These are phyloP conservation scores for Daubentonia madagascariensis DNA, from an alignment of 2,113 vertebrate genomes.

Conservation along the genomic window DNA sequence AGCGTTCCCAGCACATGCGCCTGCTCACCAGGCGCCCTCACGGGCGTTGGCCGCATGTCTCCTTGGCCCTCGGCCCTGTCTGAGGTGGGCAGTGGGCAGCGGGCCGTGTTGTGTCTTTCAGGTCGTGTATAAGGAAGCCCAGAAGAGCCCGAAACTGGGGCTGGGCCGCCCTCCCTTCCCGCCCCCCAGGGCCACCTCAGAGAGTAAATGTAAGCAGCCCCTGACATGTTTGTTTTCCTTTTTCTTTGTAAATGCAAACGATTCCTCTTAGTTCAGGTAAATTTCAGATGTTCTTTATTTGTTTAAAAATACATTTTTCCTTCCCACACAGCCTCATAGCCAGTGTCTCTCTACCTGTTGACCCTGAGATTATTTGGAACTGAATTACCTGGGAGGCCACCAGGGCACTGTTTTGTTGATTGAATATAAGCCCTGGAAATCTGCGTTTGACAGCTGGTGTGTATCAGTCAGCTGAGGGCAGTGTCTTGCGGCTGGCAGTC, in stretches of 20 bases:
- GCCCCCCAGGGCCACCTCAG: slow-evolving; percentile 80
- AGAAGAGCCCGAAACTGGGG: slow-evolving; percentile 83
- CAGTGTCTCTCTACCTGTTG: accelerated
- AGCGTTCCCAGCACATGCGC: background rate
- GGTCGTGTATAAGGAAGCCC: slow-evolving; percentile 94
- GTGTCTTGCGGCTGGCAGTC: accelerated
- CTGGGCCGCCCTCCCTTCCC: slow-evolving; percentile 85
- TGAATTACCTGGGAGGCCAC: background rate
- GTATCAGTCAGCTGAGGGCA: accelerated
- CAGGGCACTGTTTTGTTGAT: background rate
- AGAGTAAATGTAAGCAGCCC: slow-evolving; percentile 92
- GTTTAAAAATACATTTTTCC: too few species aligned
- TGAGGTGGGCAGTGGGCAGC: background rate
- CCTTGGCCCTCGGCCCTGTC: background rate
- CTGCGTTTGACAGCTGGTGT: accelerated
- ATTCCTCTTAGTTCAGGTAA: background rate
- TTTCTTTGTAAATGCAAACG: background rate
- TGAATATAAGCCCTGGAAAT: too few species aligned
- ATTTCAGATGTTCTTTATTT: background rate
- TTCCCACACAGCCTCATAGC: accelerated
- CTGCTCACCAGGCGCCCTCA: background rate
- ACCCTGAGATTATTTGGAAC: background rate
- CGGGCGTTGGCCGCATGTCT: background rate
- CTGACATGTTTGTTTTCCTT: accelerated
- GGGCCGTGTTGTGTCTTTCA: slow-evolving; percentile 75